Percentiles rank a stretch among this genome's conserved stretches.
phyloP scores from a whole-genome alignment of 1,140 invertebrate species.

The Wiebesia pumilae region DNA sequence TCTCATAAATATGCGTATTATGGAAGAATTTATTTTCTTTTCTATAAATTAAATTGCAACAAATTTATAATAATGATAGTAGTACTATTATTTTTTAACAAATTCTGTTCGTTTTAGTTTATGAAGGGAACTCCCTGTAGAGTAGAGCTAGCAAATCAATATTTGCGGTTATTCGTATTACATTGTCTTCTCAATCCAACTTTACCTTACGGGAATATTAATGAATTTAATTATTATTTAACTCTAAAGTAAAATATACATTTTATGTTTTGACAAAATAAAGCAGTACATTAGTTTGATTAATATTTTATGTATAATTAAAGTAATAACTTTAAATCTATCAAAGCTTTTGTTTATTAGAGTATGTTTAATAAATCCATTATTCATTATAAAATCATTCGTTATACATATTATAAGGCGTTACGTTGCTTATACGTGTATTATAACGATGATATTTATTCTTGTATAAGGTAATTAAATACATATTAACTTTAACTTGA shows the following conservation, averaged over 20 bases:
- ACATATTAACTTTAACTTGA: no score
- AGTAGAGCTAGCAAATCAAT: conserved; percentile 29
- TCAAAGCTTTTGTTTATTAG: neutral
- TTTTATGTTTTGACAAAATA: neutral
- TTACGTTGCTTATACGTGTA: neutral
- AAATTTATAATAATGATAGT: neutral
- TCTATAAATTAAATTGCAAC: neutral
- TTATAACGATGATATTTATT: no score
- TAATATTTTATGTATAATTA: conserved; percentile 3
- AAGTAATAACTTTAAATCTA: neutral
- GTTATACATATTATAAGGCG: neutral
- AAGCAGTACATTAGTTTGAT: neutral
- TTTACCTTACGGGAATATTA: conserved; percentile 3
- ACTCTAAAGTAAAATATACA: neutral
- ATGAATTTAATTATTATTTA: conserved; percentile 29
- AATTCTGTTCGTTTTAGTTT: conserved; percentile 2
- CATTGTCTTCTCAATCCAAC: conserved; percentile 2
- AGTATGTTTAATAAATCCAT: neutral
- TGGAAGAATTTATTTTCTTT: neutral
- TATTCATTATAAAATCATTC: conserved; percentile 3
- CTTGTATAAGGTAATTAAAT: no score
- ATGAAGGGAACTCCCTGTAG: neutral
- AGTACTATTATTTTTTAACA: neutral
- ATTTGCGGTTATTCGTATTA: conserved; percentile 36
- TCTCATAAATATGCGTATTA: neutral